Evolutionary conservation across 23 tunicate species (phyloP), one percentile per base, ranked within the genome.

Genomic region (Styela plicata): DNA sequence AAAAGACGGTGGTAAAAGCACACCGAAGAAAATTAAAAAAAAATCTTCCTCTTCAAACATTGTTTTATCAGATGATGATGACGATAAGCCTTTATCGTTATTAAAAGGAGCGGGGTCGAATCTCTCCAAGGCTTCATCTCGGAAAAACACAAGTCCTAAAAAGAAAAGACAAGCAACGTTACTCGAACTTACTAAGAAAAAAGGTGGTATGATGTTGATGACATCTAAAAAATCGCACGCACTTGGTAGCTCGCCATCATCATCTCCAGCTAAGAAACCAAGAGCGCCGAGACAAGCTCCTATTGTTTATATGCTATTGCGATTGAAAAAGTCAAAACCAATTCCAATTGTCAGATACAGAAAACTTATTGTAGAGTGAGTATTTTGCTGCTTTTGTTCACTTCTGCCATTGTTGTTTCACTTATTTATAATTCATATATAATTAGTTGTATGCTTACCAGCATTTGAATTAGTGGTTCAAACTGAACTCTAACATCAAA

Each of bases 141-240:
- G 94, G 62, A 88, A 88, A 73, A 88, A 69, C 52, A 37, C 94
- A 17, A 77, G 73, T 21, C 89, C 89, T 0, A 80, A 64, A 63
- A 89, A 89, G 83, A 89, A 85, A 69, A 89, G 85, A 61, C 95
- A 89, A 66, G 89, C 89, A 22, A 89, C 89, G 22, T 30, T 89
- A 2, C 61, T 89, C 63, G 95, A 89, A 63, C 79, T 89, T 17
- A 85, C 95, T 2, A 89, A 80, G 66, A 89, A 89, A 69, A 67
- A 67, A 67, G 89, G 95, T 17, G 57, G 85, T 20, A 80, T 74
- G 29, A 89, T 77, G 61, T 20, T 89, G 33, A 25, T 89, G 64
- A 76, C 83, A 19, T 73, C 78, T 18, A 73, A 29, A 0, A 32
- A 32, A 32, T 32, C 52, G 26, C 78, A 30, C 10, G 69, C 68